Evolutionary conservation across 2,888 invertebrate genomes (phyloP), one percentile per base, ranked within the genome.

Genomic region (Brenthis ino): DNA sequence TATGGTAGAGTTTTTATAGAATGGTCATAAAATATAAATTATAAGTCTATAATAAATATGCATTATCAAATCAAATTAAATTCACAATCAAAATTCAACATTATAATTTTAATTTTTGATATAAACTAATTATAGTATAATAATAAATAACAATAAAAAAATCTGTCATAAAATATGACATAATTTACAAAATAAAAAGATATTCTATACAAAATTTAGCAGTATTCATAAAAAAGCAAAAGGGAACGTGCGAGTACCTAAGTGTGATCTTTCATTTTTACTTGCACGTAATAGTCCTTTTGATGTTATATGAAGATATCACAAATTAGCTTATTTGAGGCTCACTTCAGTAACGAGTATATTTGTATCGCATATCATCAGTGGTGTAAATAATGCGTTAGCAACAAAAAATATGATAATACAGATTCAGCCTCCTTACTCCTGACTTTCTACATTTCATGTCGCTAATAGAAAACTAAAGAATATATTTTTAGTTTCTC

Each of bases 301-400:
- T 54, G 43, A 54, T 63, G 24, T 60, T 24, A 60, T 50, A n/a
- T 54, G 54, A 63, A 63, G 33, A 20, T 54, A 37, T 14, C 37
- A 8, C 54, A 63, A 63, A 54, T 63, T 63, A 37, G 37, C 37
- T 43, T 53, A 54, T 43, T 54, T 43, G n/a, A 14, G 53, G 43
- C 11, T 24, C 11, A 20, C 37, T 54, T 63, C 24, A 43, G 37
- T 53, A 53, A 53, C 14, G 20, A 63, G 2, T 20, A 33, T 24
- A 53, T 54, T 43, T 11, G 37, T 50, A n/a, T 48, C 20, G 6
- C 6, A 60, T 16, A 6, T 24, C 12, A 60, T 20, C 37, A 57
- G n/a, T 12, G 16, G 12, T 12, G 37, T 50, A 50, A 50, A 50
- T 50, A n/a, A 4, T 50, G n/a, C 14, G n/a, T 28, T 37, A 37